Conservation (phyloP, 2,113 vertebrate genomes). For the Pontoporia blainvillei region DNA sequence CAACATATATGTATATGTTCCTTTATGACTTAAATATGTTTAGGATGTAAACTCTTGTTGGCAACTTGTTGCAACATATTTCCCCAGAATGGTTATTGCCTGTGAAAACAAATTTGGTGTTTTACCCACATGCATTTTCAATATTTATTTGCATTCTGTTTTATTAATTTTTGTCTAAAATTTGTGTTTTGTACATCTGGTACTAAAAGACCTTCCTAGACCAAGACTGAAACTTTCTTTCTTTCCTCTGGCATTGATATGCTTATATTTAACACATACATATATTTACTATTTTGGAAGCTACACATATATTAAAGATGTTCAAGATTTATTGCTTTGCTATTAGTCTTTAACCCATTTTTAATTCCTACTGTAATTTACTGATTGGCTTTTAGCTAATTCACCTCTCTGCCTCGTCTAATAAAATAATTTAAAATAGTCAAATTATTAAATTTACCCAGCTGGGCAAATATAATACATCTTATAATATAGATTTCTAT, state of each 20-base stretch:
- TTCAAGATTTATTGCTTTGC: background rate
- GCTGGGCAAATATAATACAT: background rate
- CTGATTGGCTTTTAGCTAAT: background rate
- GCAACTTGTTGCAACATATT: background rate
- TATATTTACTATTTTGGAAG: background rate
- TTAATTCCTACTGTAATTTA: background rate
- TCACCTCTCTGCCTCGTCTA: background rate
- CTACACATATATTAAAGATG: background rate
- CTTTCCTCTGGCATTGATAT: background rate
- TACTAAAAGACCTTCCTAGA: background rate
- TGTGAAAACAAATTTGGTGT: background rate
- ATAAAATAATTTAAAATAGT: background rate
- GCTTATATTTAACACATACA: background rate
- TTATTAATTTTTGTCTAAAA: background rate
- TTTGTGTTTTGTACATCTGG: background rate
- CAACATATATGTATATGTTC: background rate
- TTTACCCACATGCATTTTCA: background rate
- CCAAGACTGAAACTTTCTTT: background rate
- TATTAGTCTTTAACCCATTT: background rate
- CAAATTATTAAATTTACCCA: background rate
- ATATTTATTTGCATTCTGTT: background rate
- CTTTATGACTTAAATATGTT: background rate
- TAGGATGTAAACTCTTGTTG: background rate
- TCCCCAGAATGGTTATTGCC: background rate
- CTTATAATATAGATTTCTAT: background rate